Base-by-base conservation (phyloP, 2,888 invertebrate species). In the Pheosia tremula region DNA sequence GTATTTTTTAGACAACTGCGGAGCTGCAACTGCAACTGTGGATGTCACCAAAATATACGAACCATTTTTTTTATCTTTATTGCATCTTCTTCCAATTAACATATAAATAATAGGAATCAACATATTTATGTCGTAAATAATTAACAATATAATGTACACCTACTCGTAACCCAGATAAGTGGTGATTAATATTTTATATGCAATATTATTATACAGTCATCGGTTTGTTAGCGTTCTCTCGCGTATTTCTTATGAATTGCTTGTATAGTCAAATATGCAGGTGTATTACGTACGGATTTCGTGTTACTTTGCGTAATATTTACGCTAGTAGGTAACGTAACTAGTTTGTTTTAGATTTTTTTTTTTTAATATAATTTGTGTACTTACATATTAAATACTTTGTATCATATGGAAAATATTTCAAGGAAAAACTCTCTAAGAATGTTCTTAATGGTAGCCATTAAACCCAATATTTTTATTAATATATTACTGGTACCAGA, bases 161-260 rank as follows among this genome's bases (percentile, higher is more conserved):
- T 56, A 65, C 65, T 4, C 57, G 10, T 60, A 61, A 59, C 64
- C 66, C 57, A 59, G 36, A 58, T 63, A 41, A 36, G 10, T 13
- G 7, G 10, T 24, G 59, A 62, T 62, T 63, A 57, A 59, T 62
- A 62, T 58, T 64, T 62, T 60, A 64, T 62, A 64, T 67, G 56
- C 54, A 2, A 5, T 47, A 47, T 11, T 47, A 47, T 4, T 47
- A n/a, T 3, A 47, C 2, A 4, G 47, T 47, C n/a, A n/a, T 11
- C n/a, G n/a, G 47, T 11, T n/a, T n/a, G 47, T 47, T 47, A n/a
- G 47, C 47, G 11, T 47, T 47, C 11, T 5, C 47, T 47, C n/a
- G 47, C 11, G 43, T 43, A 43, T 43, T 43, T 43, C 43, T 43
- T 43, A 9, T 10, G 43, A 43, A 43, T 43, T 43, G 43, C 11